Percentiles rank a stretch among this genome's conserved stretches.
Evolutionary conservation across 2,888 invertebrate species (phyloP).

Genomic region (Callosobruchus maculatus): DNA sequence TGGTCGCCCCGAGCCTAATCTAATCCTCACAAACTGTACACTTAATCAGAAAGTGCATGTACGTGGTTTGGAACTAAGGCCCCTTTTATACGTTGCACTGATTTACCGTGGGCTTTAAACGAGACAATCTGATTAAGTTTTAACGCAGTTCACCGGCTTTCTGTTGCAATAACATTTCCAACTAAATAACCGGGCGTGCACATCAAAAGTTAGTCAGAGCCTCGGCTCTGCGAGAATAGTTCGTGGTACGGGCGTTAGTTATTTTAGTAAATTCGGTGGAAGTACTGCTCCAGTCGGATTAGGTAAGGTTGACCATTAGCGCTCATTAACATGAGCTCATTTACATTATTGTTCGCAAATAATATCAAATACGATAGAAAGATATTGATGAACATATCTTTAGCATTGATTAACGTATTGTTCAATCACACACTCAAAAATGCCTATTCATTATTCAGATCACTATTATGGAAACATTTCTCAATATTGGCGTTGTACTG

Average conservation of each 20-base stretch:
- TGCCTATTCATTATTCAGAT: too few relatives aligned
- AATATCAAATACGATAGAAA: too few relatives aligned
- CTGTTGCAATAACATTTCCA: not conserved
- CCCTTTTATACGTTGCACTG: not conserved
- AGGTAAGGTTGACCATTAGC: too few relatives aligned
- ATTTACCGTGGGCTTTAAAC: not conserved
- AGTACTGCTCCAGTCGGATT: not conserved
- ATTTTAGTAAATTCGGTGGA: not conserved
- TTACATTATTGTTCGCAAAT: too few relatives aligned
- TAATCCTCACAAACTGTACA: not conserved
- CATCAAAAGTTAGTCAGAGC: not conserved
- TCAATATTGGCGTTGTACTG: too few relatives aligned
- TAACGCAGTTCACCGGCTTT: not conserved
- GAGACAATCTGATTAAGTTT: not conserved
- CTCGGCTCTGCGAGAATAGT: not conserved
- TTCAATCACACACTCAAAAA: too few relatives aligned
- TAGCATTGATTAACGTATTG: too few relatives aligned
- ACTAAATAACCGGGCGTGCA: not conserved
- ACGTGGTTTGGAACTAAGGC: not conserved
- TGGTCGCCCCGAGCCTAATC: not conserved
- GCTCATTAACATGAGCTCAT: too few relatives aligned
- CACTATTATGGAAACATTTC: too few relatives aligned
- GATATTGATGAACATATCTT: too few relatives aligned
- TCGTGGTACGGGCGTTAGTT: not conserved
- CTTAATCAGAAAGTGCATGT: not conserved